Conservation (phyloP, 2,888 invertebrate genomes). For the Chaetoderma sp. region DNA sequence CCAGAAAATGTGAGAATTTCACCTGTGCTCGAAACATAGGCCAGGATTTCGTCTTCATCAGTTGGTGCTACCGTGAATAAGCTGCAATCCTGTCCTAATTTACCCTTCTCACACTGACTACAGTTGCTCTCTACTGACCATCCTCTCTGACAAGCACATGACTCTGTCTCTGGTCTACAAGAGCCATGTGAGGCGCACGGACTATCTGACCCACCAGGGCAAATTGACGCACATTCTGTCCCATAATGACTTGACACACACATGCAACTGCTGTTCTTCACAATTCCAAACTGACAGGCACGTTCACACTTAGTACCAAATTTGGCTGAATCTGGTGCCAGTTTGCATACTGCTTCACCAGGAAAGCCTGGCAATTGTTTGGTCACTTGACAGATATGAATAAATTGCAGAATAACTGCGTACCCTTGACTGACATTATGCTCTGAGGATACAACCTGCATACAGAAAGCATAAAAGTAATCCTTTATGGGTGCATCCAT, state of each 20-base stretch:
- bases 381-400: slow-evolving; percentile 30
- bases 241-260: slow-evolving; percentile 46
- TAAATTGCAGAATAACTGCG: slow-evolving; percentile 34
- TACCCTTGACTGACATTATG: slow-evolving; percentile 24
- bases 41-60: slow-evolving; percentile 25
- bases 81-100: slow-evolving; percentile 40
- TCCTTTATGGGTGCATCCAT: slow-evolving; percentile 16
- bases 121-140: slow-evolving; percentile 43
- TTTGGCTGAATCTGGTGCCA: slow-evolving; percentile 28
- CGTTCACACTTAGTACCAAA: slow-evolving; percentile 40
- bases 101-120: slow-evolving; percentile 31
- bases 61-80: slow-evolving; percentile 28
- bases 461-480: slow-evolving; percentile 23
- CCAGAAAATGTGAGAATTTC: slow-evolving; percentile 45
- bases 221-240: slow-evolving; percentile 33
- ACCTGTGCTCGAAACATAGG: slow-evolving; percentile 42
- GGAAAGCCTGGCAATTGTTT: background rate
- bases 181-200: slow-evolving; percentile 47
- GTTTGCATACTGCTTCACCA: slow-evolving; percentile 18
- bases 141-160: slow-evolving; percentile 48
- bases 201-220: slow-evolving; percentile 44
- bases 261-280: slow-evolving; percentile 32
- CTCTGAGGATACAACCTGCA: slow-evolving; percentile 30
- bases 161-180: slow-evolving; percentile 36
- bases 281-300: slow-evolving; percentile 36